Conservation (phyloP, 2,797 vertebrate species). For the Gallinago nigripennis region DNA sequence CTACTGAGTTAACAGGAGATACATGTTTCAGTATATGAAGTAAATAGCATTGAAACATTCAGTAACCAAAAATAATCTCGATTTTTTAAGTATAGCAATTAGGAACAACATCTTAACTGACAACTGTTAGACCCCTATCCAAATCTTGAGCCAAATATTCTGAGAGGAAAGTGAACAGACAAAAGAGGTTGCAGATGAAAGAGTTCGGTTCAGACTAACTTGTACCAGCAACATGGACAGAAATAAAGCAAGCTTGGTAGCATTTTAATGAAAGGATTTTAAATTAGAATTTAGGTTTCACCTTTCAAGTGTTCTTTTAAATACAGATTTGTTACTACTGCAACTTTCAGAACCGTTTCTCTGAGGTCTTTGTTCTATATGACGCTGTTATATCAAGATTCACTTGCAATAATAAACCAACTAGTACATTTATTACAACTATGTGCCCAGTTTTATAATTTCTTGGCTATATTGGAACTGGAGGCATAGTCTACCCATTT, state of each 20-base stretch:
- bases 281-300: not conserved
- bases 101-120: not conserved
- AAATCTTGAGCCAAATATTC: not conserved
- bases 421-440: not conserved
- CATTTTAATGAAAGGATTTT: not conserved
- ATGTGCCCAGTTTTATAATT: not conserved
- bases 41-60: not conserved
- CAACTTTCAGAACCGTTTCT: not conserved
- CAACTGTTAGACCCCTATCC: not conserved
- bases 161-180: not conserved
- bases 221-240: fast-evolving
- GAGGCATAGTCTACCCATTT: not conserved
- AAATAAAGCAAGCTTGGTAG: not conserved
- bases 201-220: not conserved
- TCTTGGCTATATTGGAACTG: not conserved
- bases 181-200: not conserved
- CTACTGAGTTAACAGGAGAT: not conserved
- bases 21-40: not conserved
- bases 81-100: not conserved
- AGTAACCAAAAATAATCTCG: not conserved
- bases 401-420: not conserved
- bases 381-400: not conserved
- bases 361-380: not conserved
- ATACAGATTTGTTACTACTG: not conserved
- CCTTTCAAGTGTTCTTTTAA: not conserved